Evolutionary conservation across 2,797 vertebrate genomes (phyloP), one percentile per base, ranked within the genome.

Genomic region (Pogonophryne albipinna): DNA sequence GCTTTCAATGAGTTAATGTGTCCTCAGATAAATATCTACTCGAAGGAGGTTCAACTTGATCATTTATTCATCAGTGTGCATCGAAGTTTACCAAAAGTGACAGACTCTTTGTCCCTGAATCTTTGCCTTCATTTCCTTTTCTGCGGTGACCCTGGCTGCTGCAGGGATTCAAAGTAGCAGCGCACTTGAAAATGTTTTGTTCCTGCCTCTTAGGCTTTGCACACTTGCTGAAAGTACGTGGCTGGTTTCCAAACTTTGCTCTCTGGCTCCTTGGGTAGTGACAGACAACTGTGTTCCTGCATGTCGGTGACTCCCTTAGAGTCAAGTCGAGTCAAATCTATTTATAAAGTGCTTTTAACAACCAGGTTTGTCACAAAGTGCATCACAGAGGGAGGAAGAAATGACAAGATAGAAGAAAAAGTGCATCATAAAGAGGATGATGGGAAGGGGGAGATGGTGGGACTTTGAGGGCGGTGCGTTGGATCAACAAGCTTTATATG

Each of bases 341-440:
- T 89, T 90, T 85, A 78, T 85, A 85, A 90, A 83, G 74, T 67
- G 83, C 80, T 90, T 89, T 90, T 70, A 88, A 83, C 74, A 66
- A 51, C 47, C 44, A 17, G 51, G 66, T 84, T 84, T 73, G 80
- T 84, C 70, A 79, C 72, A 78, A 63, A 84, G 80, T 58, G 65
- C 78, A 66, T 75, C 56, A n/a, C 46, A 44, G 68, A 27, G 19
- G 42, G 27, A 15, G 44, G 12, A 19, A 46, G 19, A 50, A 76
- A 75, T 50, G 60, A 77, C 59, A 61, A 57, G 41, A 8, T 69
- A 74, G 34, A 68, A 42, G 70, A 69, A 66, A 51, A 62, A 78
- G 67, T 4, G 38, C 51, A 49, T 71, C 72, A 67, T 49, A 52
- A 41, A 69, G 46, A 77, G 51, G 69, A 69, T 41, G 68, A 51